These are phyloP conservation scores for Saxidomus purpurata DNA, from an alignment of 1,140 invertebrate species.

Conservation along the genomic window DNA sequence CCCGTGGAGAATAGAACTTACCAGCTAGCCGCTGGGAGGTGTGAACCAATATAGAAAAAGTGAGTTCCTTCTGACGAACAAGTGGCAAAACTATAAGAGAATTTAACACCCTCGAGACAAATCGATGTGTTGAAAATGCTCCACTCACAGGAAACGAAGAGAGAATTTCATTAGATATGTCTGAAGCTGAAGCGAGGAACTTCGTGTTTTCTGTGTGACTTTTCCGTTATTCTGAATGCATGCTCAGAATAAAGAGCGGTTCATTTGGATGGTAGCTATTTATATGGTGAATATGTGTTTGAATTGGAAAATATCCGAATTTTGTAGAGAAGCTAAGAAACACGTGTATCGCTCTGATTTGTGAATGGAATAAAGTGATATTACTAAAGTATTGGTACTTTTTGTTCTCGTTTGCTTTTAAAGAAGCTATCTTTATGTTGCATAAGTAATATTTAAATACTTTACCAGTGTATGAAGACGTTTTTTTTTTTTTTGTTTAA, in stretches of 20 bases:
- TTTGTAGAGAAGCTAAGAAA: too few relatives aligned
- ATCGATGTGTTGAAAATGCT: constrained; percentile 10
- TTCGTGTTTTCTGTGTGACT: background rate
- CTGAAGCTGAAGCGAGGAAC: background rate
- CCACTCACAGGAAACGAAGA: background rate
- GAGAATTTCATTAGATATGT: constrained; percentile 11
- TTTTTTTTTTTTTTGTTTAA: too few relatives aligned
- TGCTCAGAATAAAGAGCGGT: background rate
- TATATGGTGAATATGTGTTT: background rate
- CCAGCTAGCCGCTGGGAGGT: background rate
- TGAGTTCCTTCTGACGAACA: background rate
- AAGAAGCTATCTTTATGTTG: too few relatives aligned
- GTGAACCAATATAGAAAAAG: constrained; percentile 19
- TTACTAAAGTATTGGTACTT: too few relatives aligned
- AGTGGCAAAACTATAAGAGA: constrained; percentile 20
- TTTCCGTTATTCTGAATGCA: background rate
- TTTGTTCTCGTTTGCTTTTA: too few relatives aligned
- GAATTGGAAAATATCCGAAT: background rate
- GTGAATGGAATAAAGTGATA: too few relatives aligned
- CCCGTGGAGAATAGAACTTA: background rate
- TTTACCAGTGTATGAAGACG: too few relatives aligned
- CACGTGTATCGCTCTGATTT: too few relatives aligned
- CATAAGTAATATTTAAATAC: too few relatives aligned
- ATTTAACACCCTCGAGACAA: background rate
- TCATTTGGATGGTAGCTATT: background rate